A percentile compares a stretch with the other conserved stretches of the same genome.
Conservation (phyloP, 2,797 vertebrate species). For the Synanceia verrucosa region DNA sequence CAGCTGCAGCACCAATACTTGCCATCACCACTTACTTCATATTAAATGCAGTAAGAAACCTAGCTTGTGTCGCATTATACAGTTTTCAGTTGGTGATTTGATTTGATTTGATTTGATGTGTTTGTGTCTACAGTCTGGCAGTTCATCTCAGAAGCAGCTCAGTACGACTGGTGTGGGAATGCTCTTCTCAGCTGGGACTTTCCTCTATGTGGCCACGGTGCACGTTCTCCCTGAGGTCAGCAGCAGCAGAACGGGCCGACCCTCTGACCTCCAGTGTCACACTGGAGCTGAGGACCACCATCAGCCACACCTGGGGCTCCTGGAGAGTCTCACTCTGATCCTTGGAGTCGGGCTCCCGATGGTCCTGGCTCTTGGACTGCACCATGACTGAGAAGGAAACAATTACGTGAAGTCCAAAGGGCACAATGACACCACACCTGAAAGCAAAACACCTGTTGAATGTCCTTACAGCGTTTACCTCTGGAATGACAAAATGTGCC, state of each 20-base stretch:
- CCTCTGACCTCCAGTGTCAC: conserved; percentile 46
- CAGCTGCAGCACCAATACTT: conserved; percentile 75
- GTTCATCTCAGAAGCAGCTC: conserved; percentile 70
- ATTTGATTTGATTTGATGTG: neutral
- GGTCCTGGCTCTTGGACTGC: conserved; percentile 75
- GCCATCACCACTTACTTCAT: conserved; percentile 82
- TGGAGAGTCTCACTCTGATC: conserved; percentile 81
- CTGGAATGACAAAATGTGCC: neutral
- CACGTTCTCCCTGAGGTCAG: conserved; percentile 82
- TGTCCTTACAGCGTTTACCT: neutral
- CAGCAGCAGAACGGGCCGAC: conserved; percentile 49
- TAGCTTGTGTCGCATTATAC: neutral
- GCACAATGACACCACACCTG: neutral
- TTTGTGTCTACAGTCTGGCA: conserved; percentile 69
- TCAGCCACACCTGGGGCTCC: conserved; percentile 63
- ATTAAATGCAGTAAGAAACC: conserved; percentile 63
- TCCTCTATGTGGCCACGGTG: conserved; percentile 81
- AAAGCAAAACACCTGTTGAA: neutral
- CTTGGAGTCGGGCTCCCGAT: conserved; percentile 76
- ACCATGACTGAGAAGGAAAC: conserved; percentile 63
- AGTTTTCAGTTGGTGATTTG: neutral
- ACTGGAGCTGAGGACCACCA: conserved; percentile 21
- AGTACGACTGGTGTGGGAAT: conserved; percentile 78
- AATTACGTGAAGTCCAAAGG: neutral
- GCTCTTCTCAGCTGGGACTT: conserved; percentile 84